phyloP scores from a whole-genome alignment of 2,113 vertebrate species.

The Athene noctua region DNA sequence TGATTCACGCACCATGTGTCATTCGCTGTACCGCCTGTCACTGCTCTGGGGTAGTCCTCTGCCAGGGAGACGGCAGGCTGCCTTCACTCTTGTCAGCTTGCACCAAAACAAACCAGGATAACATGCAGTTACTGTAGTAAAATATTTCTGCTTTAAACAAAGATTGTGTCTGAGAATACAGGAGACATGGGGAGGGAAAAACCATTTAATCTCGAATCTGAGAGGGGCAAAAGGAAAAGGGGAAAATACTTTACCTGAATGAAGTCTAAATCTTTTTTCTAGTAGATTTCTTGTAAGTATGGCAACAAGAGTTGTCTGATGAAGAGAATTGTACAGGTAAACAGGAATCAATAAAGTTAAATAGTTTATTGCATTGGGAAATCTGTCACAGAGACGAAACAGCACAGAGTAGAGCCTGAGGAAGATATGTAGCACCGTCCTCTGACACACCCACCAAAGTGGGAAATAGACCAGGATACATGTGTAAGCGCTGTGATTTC shows the following conservation, averaged over 20 bases:
- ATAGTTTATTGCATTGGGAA: background rate
- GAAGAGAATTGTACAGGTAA: background rate
- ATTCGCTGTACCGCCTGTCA: background rate
- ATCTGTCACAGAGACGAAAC: background rate
- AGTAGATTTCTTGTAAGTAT: background rate
- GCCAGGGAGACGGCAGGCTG: background rate
- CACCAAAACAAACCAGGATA: background rate
- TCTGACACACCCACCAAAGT: background rate
- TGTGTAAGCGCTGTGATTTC: background rate
- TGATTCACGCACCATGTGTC: background rate
- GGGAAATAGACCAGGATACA: background rate
- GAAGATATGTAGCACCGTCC: background rate
- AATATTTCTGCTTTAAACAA: background rate
- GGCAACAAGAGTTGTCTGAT: background rate
- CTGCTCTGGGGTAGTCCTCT: background rate
- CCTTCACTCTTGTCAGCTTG: background rate
- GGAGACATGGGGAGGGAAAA: background rate
- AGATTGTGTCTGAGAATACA: background rate
- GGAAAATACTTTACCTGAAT: background rate
- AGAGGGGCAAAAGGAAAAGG: background rate
- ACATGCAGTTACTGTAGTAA: background rate
- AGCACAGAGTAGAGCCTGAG: background rate
- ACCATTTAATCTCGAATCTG: background rate
- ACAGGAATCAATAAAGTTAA: background rate
- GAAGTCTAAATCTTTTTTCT: background rate